phyloP scores from a whole-genome alignment of 2,888 invertebrate species.

The Teleogryllus oceanicus region DNA sequence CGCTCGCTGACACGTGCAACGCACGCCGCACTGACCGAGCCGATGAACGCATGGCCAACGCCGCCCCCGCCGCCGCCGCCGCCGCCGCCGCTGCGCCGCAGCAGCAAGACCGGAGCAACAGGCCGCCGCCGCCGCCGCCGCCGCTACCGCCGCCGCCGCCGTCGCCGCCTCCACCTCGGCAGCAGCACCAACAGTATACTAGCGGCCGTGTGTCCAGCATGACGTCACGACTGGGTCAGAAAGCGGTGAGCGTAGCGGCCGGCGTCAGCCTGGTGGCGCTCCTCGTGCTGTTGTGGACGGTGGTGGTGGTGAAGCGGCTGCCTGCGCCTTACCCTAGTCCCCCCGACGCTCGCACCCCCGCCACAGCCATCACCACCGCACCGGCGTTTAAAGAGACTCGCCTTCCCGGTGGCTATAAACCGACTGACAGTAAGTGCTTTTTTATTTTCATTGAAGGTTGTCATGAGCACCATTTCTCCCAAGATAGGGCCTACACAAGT shows the following conservation, averaged over 20 bases:
- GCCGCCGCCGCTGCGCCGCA: not conserved
- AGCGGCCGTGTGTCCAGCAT: slow-evolving; percentile 25
- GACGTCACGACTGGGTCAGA: slow-evolving; percentile 33
- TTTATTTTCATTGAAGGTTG: not conserved
- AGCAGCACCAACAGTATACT: not conserved
- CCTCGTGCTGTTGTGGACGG: slow-evolving; percentile 36
- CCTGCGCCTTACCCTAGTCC: not conserved
- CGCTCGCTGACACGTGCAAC: not conserved
- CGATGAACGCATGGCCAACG: not conserved
- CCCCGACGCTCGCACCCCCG: not conserved
- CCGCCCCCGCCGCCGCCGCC: not conserved
- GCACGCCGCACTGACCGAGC: not conserved
- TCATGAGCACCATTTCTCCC: too few relatives aligned
- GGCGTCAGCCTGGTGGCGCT: slow-evolving; percentile 32
- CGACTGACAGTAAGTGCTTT: not conserved
- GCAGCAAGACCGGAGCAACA: not conserved
- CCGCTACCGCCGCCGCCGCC: not conserved
- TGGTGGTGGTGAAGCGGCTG: slow-evolving; percentile 32
- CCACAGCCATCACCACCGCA: not conserved
- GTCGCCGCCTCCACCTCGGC: not conserved
- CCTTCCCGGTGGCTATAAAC: not conserved
- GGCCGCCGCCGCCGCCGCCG: not conserved
- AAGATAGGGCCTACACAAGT: too few relatives aligned
- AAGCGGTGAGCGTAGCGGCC: slow-evolving; percentile 33
- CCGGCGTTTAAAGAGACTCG: not conserved